Evolutionary conservation across 1,140 invertebrate genomes (phyloP).

Genomic region (Grapholita molesta): DNA sequence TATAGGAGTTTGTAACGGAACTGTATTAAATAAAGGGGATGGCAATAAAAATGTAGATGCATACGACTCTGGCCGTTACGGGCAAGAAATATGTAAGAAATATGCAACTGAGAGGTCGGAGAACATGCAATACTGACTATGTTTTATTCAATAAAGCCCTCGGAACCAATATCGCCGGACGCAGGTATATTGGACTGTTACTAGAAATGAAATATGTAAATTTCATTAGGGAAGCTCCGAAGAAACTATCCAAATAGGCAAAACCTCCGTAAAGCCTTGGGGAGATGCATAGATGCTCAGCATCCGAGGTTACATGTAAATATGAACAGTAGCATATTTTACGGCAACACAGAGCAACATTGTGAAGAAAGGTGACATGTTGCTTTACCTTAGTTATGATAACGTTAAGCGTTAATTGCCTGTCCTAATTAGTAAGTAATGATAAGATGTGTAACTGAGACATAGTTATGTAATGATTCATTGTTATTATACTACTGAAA

Average conservation of each 20-base stretch:
- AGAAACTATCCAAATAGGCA: conserved; percentile 4
- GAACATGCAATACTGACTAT: conserved; percentile 58
- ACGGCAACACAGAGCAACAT: neutral
- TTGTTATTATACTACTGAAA: neutral
- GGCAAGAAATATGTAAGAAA: conserved; percentile 47
- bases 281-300: neutral
- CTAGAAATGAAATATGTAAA: conserved; percentile 39
- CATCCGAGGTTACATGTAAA: conserved; percentile 6
- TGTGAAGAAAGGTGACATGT: neutral
- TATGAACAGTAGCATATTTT: neutral
- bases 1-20: conserved; percentile 24
- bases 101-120: conserved; percentile 49
- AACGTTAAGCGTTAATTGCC: neutral
- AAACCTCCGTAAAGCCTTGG: neutral
- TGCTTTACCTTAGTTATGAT: neutral
- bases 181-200: conserved; percentile 34
- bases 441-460: neutral
- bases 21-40: conserved; percentile 17
- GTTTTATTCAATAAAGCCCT: conserved; percentile 56
- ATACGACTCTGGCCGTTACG: conserved; percentile 23
- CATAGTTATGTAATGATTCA: conserved; percentile 5
- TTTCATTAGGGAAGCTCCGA: conserved; percentile 28
- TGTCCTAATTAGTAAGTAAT: neutral
- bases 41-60: conserved; percentile 43
- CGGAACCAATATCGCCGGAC: conserved; percentile 45